These are phyloP conservation scores for Lasioglossum villosulum DNA, from an alignment of 2,888 invertebrate genomes.

Conservation along the genomic window DNA sequence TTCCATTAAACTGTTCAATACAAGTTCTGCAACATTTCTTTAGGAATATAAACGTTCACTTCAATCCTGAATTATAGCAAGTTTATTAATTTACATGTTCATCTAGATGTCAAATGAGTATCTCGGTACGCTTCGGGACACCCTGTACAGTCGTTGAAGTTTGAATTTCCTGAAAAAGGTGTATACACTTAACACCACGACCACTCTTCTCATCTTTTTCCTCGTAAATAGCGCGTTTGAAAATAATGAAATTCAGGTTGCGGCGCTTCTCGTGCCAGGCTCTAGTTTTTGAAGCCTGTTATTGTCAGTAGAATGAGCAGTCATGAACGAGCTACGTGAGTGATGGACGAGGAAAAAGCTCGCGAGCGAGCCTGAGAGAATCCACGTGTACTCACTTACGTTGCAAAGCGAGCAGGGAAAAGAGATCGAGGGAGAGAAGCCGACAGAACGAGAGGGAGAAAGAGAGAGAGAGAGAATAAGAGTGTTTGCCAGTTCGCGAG, in stretches of 20 bases:
- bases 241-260: slow-evolving; percentile 63
- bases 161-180: slow-evolving; percentile 6
- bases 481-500: slow-evolving; percentile 70
- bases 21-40: no score
- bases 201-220: neutral
- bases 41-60: no score
- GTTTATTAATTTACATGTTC: neutral
- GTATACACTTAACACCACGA: neutral
- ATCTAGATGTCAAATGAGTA: neutral
- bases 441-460: neutral
- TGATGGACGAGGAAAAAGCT: slow-evolving; percentile 78
- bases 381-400: slow-evolving; percentile 32
- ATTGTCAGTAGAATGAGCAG: slow-evolving; percentile 78
- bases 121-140: neutral
- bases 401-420: neutral
- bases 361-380: slow-evolving; percentile 52
- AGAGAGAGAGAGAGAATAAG: slow-evolving; percentile 21
- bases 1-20: no score
- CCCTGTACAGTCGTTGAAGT: neutral
- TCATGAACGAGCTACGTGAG: slow-evolving; percentile 76
- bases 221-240: slow-evolving; percentile 4
- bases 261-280: slow-evolving; percentile 80
- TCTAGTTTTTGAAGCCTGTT: slow-evolving; percentile 73
- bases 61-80: neutral
- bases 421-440: neutral